phyloP scores from a whole-genome alignment of 2,888 invertebrate species.

The Eutolmus rufibarbis region DNA sequence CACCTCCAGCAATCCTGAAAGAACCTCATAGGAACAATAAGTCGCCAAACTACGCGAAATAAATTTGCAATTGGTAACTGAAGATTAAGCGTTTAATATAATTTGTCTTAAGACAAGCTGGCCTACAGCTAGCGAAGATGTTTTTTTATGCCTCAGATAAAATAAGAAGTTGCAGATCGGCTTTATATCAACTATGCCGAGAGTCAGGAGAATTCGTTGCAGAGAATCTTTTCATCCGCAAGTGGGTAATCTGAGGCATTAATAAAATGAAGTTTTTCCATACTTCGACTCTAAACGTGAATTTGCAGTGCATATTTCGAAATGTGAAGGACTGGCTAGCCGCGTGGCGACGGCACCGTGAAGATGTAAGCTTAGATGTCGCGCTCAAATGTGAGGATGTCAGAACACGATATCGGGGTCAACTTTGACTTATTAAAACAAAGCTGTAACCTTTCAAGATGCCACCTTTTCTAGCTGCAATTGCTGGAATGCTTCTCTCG shows the following conservation, averaged over 20 bases:
- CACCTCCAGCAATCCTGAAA: background rate
- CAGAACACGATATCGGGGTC: background rate
- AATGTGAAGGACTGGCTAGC: conserved; percentile 18
- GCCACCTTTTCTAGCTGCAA: background rate
- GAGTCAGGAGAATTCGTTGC: background rate
- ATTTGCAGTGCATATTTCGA: background rate
- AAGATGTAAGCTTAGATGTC: background rate
- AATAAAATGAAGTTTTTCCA: conserved; percentile 20
- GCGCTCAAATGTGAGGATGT: conserved; percentile 26
- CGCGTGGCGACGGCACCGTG: background rate
- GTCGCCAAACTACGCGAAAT: background rate
- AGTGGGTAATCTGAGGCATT: background rate
- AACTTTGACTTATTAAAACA: background rate
- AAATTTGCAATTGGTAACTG: background rate
- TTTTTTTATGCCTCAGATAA: background rate
- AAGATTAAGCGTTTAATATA: background rate
- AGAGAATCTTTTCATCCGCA: background rate
- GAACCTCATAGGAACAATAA: background rate
- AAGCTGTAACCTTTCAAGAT: background rate
- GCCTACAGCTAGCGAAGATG: background rate
- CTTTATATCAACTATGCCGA: background rate
- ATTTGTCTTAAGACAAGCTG: background rate
- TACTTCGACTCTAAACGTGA: background rate
- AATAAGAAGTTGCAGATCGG: background rate
- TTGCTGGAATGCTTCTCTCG: background rate